Base-by-base conservation (phyloP, 2,888 invertebrate genomes). In the Callosobruchus maculatus region DNA sequence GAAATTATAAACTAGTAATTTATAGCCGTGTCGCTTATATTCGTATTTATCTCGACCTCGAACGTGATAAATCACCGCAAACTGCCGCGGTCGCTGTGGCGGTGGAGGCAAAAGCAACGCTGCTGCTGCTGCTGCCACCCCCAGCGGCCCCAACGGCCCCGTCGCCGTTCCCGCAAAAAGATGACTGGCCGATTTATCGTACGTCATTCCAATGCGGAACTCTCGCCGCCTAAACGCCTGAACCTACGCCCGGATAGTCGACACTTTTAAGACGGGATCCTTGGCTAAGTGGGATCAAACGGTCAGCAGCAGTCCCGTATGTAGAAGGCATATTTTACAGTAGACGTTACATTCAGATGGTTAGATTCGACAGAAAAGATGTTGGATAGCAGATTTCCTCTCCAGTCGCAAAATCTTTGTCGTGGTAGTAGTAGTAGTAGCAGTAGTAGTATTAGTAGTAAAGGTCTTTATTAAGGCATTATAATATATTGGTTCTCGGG, bases 1-100 rank as follows among this genome's bases (percentile, higher is more conserved):
- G 68, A 68, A 68, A 68, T 68, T 68, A 68, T 68, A 68, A 68
- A 68, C 68, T 21, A 68, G 22, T 68, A 68, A 68, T 68, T 68
- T 68, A 68, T 68, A 22, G 68, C 68, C 22, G 7, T n/a, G 21
- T 9, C 21, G 68, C 68, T 68, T 68, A 68, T 68, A 9, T 68
- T 22, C 20, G 68, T 68, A 22, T 68, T 49, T 49, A 49, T 49
- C 49, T 49, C 49, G 49, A 22, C 68, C 68, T 68, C 68, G 22
- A 68, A 68, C 22, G 68, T 68, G 68, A 68, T 68, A 68, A 68
- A 68, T 68, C 21, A 68, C 68, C 68, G 22, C 68, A 49, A 49
- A 49, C 49, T 49, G 49, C 49, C 9, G 49, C 13, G 49, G 49
- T 49, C 9, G 49, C 49, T 49, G 49, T 18, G 49, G 49, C 13